Evolutionary conservation across 2,888 invertebrate species (phyloP).

Genomic region (Ophioninae sp.): DNA sequence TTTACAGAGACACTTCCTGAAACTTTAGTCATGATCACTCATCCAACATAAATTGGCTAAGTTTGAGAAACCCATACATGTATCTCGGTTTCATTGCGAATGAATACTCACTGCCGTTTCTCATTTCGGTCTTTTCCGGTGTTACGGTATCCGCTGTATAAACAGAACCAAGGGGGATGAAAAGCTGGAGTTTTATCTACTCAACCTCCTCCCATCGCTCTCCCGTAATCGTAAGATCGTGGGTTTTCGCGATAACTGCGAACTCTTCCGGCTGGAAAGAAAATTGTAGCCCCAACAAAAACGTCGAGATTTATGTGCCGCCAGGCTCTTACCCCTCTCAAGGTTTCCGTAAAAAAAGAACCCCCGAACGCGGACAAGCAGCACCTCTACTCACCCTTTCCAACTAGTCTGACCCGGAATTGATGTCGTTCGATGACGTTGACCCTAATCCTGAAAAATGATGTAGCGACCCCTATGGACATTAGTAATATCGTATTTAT

Average conservation of each 20-base stretch:
- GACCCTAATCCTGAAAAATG: background rate
- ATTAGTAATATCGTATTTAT: too few species aligned
- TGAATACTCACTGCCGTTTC: conserved; percentile 65
- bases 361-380: conserved; percentile 8
- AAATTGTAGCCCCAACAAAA: conserved; percentile 64
- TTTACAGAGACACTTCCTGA: conserved; percentile 33
- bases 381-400: background rate
- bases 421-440: conserved; percentile 5
- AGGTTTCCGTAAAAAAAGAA: conserved; percentile 18
- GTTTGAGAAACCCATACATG: background rate
- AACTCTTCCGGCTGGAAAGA: conserved; percentile 66
- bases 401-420: background rate
- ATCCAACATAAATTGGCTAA: conserved; percentile 11
- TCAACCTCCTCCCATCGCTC: conserved; percentile 13
- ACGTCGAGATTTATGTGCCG: conserved; percentile 65
- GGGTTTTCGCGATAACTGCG: conserved; percentile 23
- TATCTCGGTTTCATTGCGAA: conserved; percentile 33
- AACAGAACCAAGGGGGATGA: background rate
- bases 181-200: conserved; percentile 7
- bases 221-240: conserved; percentile 56
- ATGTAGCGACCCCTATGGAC: too few species aligned
- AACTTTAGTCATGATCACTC: conserved; percentile 44
- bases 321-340: conserved; percentile 18
- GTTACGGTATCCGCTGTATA: conserved; percentile 27
- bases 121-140: conserved; percentile 61